Evolutionary conservation across 2,888 invertebrate genomes (phyloP), one percentile per base, ranked within the genome.

Genomic region (Torymus texanus): DNA sequence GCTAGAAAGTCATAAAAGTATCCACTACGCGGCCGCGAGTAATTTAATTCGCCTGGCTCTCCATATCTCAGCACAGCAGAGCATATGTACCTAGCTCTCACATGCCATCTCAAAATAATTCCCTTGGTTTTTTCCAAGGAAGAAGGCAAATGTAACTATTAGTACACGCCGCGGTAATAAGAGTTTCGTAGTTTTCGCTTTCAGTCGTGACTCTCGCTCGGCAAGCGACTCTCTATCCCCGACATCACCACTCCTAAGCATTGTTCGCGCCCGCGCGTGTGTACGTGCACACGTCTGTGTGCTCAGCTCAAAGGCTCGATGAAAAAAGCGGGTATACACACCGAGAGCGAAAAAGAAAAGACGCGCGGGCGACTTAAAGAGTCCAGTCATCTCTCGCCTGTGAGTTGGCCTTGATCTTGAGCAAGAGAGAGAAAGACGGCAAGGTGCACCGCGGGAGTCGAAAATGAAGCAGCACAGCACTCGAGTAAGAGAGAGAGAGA

Each of bases 391-490:
- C 88, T 87, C 86, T 87, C 86, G 84, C 70, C 80, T 84, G 50
- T 84, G 83, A 82, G 78, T 51, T 88, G 89, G 87, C 90, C 90
- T 90, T 89, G 90, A 90, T 89, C 90, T 89, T 90, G 89, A 88
- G 86, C 82, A 82, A 53, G 61, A 63, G 51, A 16, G 55, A 53
- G 58, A 70, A 50, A 56, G n/a, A 58, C 83, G 84, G 84, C 83
- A 84, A 86, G 86, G 86, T 87, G 87, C 86, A 88, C 82, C 83
- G 80, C 83, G 84, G 83, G 85, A 83, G 83, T 83, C 86, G 84
- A 87, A 88, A 88, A 75, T 79, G 71, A 71, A 66, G 70, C 58
- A 61, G 62, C 76, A 61, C 2, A 41, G 8, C 41, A 24, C 67
- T 67, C 14, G 66, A 59, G 66, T 16, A 41, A 10, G 14, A 29